Evolutionary conservation across 1,140 invertebrate genomes (phyloP).

Genomic region (Tenebrio molitor): DNA sequence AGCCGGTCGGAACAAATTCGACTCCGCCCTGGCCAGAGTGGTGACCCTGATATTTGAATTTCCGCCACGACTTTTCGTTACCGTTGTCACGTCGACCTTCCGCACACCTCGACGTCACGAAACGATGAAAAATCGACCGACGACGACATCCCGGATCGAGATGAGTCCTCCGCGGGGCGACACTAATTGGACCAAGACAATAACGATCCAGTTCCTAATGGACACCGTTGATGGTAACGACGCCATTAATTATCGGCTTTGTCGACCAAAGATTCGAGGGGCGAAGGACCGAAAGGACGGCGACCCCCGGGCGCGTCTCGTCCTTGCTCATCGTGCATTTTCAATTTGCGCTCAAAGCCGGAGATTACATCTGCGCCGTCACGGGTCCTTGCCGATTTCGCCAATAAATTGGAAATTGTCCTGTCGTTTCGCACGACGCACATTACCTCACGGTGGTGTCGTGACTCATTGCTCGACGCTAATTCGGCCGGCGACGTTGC

Average conservation of each 20-base stretch:
- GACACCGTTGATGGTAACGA: slow-evolving; percentile 2
- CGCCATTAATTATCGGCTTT: slow-evolving; percentile 2
- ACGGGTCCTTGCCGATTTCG: slow-evolving; percentile 19
- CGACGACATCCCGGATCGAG: too few relatives aligned
- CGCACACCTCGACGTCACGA: too few relatives aligned
- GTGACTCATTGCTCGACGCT: slow-evolving; percentile 29
- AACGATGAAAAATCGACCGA: too few relatives aligned
- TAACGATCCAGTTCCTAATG: neutral
- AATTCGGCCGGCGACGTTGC: slow-evolving; percentile 14
- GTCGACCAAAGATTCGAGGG: neutral
- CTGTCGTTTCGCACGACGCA: slow-evolving; percentile 32
- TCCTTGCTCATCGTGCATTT: neutral
- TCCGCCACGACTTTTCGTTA: neutral
- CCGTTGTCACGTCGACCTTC: neutral
- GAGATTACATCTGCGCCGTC: slow-evolving; percentile 3
- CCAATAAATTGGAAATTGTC: slow-evolving; percentile 39
- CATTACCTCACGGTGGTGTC: slow-evolving; percentile 17
- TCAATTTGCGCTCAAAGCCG: slow-evolving; percentile 20
- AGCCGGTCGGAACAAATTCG: neutral
- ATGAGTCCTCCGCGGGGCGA: neutral
- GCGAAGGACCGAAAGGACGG: neutral
- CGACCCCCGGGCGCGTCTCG: neutral
- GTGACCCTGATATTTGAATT: neutral
- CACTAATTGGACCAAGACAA: neutral
- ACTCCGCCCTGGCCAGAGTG: neutral